Conservation (phyloP, 2,797 vertebrate species). For the Pyrocephalus nanus region DNA sequence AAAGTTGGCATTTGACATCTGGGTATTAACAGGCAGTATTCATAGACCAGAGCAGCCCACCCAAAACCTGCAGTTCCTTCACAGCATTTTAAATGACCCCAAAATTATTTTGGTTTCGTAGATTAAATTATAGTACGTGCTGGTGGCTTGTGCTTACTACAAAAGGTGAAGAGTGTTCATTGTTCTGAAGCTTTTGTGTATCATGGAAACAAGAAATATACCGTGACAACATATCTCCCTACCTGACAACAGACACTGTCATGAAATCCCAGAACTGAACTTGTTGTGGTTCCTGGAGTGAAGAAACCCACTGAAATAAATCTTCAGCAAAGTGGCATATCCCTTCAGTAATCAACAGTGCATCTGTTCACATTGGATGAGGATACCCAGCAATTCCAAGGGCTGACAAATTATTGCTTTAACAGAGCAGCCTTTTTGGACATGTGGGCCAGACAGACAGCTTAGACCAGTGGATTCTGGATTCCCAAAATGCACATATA, state of each 20-base stretch:
- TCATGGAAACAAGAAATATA: background rate
- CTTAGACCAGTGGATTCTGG: background rate
- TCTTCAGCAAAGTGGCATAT: background rate
- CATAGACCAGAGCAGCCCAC: background rate
- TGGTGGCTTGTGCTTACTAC: background rate
- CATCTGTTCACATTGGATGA: background rate
- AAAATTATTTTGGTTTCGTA: background rate
- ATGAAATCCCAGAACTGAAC: background rate
- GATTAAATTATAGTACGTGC: background rate
- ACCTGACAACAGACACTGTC: background rate
- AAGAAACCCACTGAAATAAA: background rate
- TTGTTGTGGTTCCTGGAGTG: background rate
- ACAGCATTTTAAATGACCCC: background rate
- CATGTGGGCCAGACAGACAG: background rate
- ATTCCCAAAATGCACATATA: rapidly evolving
- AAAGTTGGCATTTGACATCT: slow-evolving; percentile 12
- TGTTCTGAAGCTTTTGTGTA: background rate
- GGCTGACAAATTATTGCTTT: background rate
- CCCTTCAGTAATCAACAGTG: background rate
- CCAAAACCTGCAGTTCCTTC: background rate
- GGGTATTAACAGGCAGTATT: background rate
- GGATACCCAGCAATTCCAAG: background rate
- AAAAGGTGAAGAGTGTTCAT: background rate
- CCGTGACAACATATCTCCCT: background rate
- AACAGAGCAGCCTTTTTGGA: background rate